These are phyloP conservation scores for Drosophila bipectinata DNA, from an alignment of 1,140 invertebrate species.

Conservation along the genomic window DNA sequence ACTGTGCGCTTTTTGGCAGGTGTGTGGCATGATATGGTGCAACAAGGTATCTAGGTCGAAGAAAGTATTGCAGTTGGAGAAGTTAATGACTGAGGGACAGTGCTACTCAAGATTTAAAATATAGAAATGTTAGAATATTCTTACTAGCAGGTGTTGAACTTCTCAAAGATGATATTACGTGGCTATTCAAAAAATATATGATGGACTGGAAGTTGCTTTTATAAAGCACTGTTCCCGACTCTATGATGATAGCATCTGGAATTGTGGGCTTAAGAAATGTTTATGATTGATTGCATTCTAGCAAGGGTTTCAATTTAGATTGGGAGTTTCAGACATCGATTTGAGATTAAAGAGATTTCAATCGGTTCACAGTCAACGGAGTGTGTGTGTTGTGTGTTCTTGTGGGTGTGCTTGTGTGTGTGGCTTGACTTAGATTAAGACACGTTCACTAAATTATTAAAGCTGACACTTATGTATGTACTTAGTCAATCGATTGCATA, in stretches of 20 bases:
- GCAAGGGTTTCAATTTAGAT: conserved; percentile 2
- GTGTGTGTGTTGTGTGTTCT: conserved; percentile 12
- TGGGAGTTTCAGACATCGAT: conserved; percentile 34
- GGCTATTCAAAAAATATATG: no score
- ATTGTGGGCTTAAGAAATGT: not conserved
- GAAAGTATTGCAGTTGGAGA: conserved; percentile 32
- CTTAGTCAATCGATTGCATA: conserved; percentile 75
- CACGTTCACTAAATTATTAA: conserved; percentile 82
- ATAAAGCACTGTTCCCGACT: not conserved
- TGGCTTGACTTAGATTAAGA: conserved; percentile 70
- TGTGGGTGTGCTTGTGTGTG: conserved; percentile 27
- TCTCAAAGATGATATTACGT: no score
- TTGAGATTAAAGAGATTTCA: conserved; percentile 73
- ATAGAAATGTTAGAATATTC: not conserved
- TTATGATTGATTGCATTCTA: conserved; percentile 1
- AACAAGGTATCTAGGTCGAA: conserved; percentile 41
- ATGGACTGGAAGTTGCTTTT: no score
- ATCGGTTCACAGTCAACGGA: conserved; percentile 36
- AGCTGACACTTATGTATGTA: conserved; percentile 78
- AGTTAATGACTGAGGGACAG: not conserved
- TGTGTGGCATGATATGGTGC: conserved; percentile 52
- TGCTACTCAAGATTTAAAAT: conserved; percentile 22
- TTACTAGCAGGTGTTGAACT: not conserved
- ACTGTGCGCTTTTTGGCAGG: conserved; percentile 50
- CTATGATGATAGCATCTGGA: not conserved